Evolutionary conservation across 2,113 vertebrate species (phyloP).

Genomic region (Lycocorax pyrrhopterus): DNA sequence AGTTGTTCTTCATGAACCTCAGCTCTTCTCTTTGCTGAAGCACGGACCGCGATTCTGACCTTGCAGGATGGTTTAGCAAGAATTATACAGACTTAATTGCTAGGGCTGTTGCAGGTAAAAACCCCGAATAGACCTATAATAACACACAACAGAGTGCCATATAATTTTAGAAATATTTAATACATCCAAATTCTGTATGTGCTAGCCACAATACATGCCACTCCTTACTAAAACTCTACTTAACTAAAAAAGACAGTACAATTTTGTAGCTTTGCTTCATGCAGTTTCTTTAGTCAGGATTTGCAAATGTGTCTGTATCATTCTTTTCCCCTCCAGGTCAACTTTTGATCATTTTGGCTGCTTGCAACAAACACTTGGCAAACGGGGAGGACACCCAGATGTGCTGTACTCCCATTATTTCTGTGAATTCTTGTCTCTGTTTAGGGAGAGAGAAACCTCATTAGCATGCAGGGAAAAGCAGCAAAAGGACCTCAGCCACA

Average conservation of each 20-base stretch:
- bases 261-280: neutral
- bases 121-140: neutral
- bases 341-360: neutral
- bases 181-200: neutral
- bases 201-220: neutral
- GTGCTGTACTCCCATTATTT: neutral
- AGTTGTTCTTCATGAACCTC: neutral
- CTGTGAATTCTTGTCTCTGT: neutral
- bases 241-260: neutral
- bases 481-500: neutral
- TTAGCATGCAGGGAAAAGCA: neutral
- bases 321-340: neutral
- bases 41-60: neutral
- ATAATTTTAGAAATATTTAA: slow-evolving; percentile 46
- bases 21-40: neutral
- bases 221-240: neutral
- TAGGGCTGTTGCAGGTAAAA: neutral
- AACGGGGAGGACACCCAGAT: neutral
- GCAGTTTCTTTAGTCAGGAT: neutral
- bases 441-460: neutral
- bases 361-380: neutral
- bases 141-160: neutral
- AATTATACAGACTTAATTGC: neutral
- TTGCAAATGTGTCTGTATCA: neutral
- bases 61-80: neutral